Percentiles rank a stretch among this genome's conserved stretches.
phyloP scores from a whole-genome alignment of 2,797 vertebrate genomes.

The Leptoclinus maculatus region DNA sequence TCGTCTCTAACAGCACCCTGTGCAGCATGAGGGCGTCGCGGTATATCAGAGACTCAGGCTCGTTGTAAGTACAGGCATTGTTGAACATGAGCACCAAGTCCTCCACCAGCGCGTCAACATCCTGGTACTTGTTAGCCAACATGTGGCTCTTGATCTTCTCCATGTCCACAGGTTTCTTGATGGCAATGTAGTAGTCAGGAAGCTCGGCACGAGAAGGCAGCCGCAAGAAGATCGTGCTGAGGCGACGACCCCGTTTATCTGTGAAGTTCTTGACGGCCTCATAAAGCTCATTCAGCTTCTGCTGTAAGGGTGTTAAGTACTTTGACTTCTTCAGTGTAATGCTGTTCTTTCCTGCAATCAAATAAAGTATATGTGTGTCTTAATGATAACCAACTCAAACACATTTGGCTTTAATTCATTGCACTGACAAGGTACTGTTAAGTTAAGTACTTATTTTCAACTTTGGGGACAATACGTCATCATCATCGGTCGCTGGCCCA shows the following conservation, averaged over 20 bases:
- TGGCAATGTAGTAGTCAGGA: conserved; percentile 97
- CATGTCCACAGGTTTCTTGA: conserved; percentile 98
- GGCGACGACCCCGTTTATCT: conserved; percentile 94
- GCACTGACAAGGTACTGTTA: background rate
- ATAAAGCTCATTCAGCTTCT: conserved; percentile 98
- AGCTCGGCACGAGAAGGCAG: conserved; percentile 96
- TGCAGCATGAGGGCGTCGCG: conserved; percentile 96
- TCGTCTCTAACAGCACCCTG: conserved; percentile 93
- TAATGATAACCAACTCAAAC: background rate
- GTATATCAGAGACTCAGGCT: conserved; percentile 98
- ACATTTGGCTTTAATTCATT: conserved; percentile 2
- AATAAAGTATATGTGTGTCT: conserved; percentile 5
- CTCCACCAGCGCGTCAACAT: conserved; percentile 96
- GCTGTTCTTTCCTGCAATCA: conserved; percentile 92
- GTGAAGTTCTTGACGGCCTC: conserved; percentile 98
- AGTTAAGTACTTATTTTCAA: conserved; percentile 93
- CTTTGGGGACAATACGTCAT: conserved; percentile 94
- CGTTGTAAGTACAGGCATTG: conserved; percentile 98
- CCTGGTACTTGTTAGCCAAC: conserved; percentile 98
- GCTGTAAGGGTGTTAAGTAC: conserved; percentile 97
- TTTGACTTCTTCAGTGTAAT: conserved; percentile 97
- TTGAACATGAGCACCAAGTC: conserved; percentile 99
- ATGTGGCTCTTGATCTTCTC: conserved; percentile 98
- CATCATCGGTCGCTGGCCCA: conserved; percentile 92
- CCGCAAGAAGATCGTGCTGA: conserved; percentile 97